phyloP scores from a whole-genome alignment of 2,113 vertebrate genomes.

The Phylloscopus trochiloides region DNA sequence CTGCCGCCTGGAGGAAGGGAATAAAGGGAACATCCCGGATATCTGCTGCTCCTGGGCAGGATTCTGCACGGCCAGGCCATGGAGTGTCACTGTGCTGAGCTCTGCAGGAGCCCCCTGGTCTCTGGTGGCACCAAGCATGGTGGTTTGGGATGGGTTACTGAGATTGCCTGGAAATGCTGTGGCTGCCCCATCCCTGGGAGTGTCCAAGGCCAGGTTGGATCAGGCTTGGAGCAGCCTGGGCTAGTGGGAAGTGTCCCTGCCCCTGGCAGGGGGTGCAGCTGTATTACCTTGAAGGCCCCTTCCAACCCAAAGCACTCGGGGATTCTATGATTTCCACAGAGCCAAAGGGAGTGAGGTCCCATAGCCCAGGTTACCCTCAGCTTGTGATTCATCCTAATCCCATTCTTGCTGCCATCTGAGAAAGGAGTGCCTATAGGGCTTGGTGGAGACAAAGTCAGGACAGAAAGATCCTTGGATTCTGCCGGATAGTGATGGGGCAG shows the following conservation, averaged over 20 bases:
- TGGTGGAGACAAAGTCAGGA: not conserved
- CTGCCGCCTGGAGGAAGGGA: not conserved
- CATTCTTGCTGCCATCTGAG: not conserved
- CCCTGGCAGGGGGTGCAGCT: fast-evolving
- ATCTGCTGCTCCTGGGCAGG: not conserved
- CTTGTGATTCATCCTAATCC: not conserved
- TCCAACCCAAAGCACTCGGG: not conserved
- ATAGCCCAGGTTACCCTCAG: not conserved
- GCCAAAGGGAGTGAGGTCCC: not conserved
- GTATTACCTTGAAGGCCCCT: not conserved
- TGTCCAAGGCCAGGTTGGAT: not conserved
- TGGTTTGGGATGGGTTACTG: not conserved
- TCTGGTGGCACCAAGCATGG: fast-evolving
- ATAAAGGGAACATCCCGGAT: not conserved
- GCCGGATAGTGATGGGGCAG: not conserved
- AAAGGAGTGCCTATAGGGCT: not conserved
- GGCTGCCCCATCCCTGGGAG: not conserved
- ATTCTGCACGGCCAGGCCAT: fast-evolving
- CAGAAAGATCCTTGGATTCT: not conserved
- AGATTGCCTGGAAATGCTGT: fast-evolving
- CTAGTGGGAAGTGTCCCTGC: not conserved
- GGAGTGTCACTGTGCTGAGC: not conserved
- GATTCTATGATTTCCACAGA: not conserved
- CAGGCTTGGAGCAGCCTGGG: not conserved
- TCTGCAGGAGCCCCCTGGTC: not conserved